These are phyloP conservation scores for Drosophila sturtevanti DNA, from an alignment of 1,140 invertebrate genomes.

Conservation along the genomic window DNA sequence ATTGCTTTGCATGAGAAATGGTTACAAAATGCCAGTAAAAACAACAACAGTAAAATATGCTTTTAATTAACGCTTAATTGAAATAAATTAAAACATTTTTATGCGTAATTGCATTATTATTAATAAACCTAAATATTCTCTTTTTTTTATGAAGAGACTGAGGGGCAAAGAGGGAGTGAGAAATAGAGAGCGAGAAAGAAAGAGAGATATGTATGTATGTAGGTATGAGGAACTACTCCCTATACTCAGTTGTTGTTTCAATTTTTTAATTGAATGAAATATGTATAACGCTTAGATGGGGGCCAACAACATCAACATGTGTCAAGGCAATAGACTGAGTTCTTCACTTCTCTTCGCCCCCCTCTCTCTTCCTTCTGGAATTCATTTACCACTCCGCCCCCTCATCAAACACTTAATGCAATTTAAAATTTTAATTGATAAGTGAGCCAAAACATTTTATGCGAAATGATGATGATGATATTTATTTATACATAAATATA, in stretches of 20 bases:
- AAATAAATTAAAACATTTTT: slow-evolving; percentile 82
- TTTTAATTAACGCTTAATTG: slow-evolving; percentile 81
- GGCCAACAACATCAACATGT: slow-evolving; percentile 18
- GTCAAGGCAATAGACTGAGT: slow-evolving; percentile 40
- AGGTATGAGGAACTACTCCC: slow-evolving; percentile 18
- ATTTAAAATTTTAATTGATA: slow-evolving; percentile 79
- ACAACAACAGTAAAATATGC: slow-evolving; percentile 20
- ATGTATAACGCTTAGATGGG: slow-evolving; percentile 61
- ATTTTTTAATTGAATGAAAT: slow-evolving; percentile 78
- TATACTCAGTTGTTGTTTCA: slow-evolving; percentile 52
- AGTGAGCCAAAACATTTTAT: slow-evolving; percentile 56
- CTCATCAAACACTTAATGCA: slow-evolving; percentile 67
- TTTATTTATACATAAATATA: slow-evolving; percentile 24
- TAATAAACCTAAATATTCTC: slow-evolving; percentile 82
- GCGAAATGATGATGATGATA: slow-evolving; percentile 46
- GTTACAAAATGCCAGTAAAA: slow-evolving; percentile 10
- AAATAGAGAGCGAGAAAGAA: too few relatives aligned
- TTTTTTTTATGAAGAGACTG: slow-evolving; percentile 21
- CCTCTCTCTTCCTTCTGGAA: too few relatives aligned
- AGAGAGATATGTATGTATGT: too few relatives aligned
- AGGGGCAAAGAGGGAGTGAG: too few relatives aligned
- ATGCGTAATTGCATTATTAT: slow-evolving; percentile 82
- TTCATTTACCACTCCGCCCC: not conserved
- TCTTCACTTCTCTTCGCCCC: too few relatives aligned
- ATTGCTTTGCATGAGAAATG: slow-evolving; percentile 36